Base-by-base conservation (phyloP, 1,140 invertebrate species). In the Drosophila serrata region DNA sequence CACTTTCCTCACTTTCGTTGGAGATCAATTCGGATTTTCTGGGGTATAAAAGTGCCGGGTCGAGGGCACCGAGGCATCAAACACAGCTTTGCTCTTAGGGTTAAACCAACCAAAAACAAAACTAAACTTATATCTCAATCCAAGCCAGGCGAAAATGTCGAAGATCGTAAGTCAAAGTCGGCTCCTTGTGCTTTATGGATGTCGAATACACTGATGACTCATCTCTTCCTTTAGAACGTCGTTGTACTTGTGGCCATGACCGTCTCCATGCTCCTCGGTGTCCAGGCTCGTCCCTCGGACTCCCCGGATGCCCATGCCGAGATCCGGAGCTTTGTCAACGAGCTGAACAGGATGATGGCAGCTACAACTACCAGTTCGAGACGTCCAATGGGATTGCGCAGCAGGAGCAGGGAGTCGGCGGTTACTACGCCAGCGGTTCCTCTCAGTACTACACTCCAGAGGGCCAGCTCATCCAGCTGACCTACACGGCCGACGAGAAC, bases 401-500 rank as follows among this genome's bases (percentile, higher is more conserved):
- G 19, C 93, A 95, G 79, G 95, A 95, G 68, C 91, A 93, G 72
- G 95, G 95, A 31, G 80, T 82, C 12, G 92, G 91, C 12, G 91
- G 91, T 11, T 90, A 92, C 33, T 87, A 90, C 43, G 90, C 91
- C 35, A 82, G 72, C 27, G 92, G 92, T 40, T 90, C 85, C 17
- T 92, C 82, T 0, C 75, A 87, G 43, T 92, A 87, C 17, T 81
- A 84, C 43, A 73, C 75, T 12, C 91, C 91, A 5, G 93, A 94
- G 70, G 94, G 94, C 2, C 91, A 92, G 77, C 93, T 91, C 2
- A 93, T 94, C 64, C 85, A 93, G 29, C 79, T 95, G 13, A 93
- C 93, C 12, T 95, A 95, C 75, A 94, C 93, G 6, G 95, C 95
- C 31, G 95, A 95, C 82, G 95, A 95, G 81, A 95, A 95, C 69